These are phyloP conservation scores for Lontra canadensis DNA, from an alignment of 2,113 vertebrate genomes.

Conservation along the genomic window DNA sequence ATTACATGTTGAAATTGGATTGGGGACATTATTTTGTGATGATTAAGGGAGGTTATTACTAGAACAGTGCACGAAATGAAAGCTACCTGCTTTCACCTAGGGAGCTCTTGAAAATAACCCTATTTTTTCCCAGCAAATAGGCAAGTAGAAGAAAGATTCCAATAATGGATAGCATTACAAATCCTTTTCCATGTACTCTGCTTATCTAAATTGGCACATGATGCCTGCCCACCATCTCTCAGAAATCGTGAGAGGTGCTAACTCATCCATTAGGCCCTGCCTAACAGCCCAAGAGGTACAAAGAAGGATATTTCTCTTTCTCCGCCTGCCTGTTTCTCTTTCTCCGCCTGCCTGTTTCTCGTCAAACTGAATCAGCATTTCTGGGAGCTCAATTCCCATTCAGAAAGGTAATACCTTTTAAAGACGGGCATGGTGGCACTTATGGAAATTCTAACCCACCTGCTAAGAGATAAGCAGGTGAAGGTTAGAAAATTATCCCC, in stretches of 20 bases:
- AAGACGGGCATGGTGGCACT: slow-evolving; percentile 35
- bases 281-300: slow-evolving; percentile 12
- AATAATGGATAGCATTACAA: slow-evolving; percentile 41
- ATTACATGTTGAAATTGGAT: slow-evolving; percentile 52
- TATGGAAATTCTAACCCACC: slow-evolving; percentile 26
- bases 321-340: neutral
- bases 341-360: slow-evolving; percentile 1
- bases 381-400: neutral
- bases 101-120: neutral
- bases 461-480: neutral
- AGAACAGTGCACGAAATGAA: slow-evolving; percentile 14
- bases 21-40: slow-evolving; percentile 49
- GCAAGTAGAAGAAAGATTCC: slow-evolving; percentile 35
- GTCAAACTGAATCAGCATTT: slow-evolving; percentile 26
- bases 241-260: neutral
- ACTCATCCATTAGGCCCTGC: neutral
- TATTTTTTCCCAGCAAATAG: slow-evolving; percentile 15
- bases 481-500: slow-evolving; percentile 13
- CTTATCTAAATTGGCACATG: slow-evolving; percentile 30
- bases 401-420: slow-evolving; percentile 59
- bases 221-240: slow-evolving; percentile 24
- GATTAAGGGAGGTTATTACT: slow-evolving; percentile 60
- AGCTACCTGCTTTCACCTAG: slow-evolving; percentile 37
- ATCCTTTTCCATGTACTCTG: slow-evolving; percentile 9
- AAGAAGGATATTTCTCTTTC: slow-evolving; percentile 36